phyloP scores from a whole-genome alignment of 2,113 vertebrate genomes.

The Catharus bicknelli region DNA sequence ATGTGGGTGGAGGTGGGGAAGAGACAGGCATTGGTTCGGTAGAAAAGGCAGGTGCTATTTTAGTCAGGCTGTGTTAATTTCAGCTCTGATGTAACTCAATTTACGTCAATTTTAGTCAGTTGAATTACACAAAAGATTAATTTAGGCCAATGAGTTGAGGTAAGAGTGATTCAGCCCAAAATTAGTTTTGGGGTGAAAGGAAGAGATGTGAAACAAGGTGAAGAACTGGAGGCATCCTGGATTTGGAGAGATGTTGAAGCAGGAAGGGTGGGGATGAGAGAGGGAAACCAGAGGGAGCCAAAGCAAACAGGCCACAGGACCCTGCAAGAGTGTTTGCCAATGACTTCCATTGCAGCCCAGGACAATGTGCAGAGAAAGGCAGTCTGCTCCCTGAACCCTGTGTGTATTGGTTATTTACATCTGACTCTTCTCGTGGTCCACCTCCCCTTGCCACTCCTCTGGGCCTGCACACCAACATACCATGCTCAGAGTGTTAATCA shows the following conservation, averaged over 20 bases:
- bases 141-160: conserved; percentile 31
- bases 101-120: conserved; percentile 54
- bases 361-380: background rate
- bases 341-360: background rate
- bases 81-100: conserved; percentile 54
- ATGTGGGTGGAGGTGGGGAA: conserved; percentile 33
- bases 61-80: conserved; percentile 60
- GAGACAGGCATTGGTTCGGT: background rate
- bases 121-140: conserved; percentile 56
- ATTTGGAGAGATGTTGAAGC: background rate
- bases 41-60: conserved; percentile 60
- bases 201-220: background rate
- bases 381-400: background rate
- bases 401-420: background rate
- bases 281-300: background rate
- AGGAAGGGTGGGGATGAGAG: background rate
- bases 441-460: background rate
- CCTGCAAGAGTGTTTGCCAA: background rate
- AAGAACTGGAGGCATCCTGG: background rate
- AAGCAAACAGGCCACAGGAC: background rate
- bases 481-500: background rate
- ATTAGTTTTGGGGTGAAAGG: conserved; percentile 18
- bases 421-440: background rate
- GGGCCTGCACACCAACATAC: background rate
- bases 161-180: conserved; percentile 39